A percentile compares a stretch with the other conserved stretches of the same genome.
Conservation (phyloP, 2,888 invertebrate genomes). For the Adineta ricciae region DNA sequence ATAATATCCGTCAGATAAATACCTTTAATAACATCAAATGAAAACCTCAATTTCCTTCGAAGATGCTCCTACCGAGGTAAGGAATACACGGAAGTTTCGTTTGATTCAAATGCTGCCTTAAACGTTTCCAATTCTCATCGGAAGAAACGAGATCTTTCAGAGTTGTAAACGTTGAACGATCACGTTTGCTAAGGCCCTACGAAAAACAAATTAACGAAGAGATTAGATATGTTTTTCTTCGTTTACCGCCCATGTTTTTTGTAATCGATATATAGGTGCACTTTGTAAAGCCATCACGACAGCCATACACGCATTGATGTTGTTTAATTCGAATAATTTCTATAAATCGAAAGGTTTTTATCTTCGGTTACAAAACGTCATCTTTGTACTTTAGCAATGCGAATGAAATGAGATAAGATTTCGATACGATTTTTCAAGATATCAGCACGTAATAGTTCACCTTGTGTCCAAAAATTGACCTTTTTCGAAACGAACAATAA, state of each 20-base stretch:
- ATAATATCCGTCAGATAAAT: conserved; percentile 83
- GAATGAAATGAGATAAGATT: conserved; percentile 64
- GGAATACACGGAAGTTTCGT: conserved; percentile 78
- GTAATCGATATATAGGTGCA: conserved; percentile 73
- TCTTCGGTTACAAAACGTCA: too few relatives aligned
- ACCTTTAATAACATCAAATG: conserved; percentile 51
- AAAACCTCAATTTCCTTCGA: too few relatives aligned
- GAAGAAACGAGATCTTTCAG: conserved; percentile 74
- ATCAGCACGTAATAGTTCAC: conserved; percentile 41
- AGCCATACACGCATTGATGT: conserved; percentile 82
- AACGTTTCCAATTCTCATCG: conserved; percentile 29
- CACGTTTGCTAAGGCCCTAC: conserved; percentile 43
- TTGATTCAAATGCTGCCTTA: conserved; percentile 27
- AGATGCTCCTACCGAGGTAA: conserved; percentile 56
- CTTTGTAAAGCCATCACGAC: conserved; percentile 82
- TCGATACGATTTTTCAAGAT: conserved; percentile 3
- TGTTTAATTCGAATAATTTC: conserved; percentile 63
- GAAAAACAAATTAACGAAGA: not conserved
- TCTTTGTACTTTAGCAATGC: conserved; percentile 66
- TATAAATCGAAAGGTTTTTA: conserved; percentile 50
- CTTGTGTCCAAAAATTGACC: conserved; percentile 38
- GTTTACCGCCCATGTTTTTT: conserved; percentile 47
- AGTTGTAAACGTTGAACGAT: conserved; percentile 73
- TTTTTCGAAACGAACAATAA: not conserved
- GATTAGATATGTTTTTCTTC: not conserved